Evolutionary conservation across 2,888 invertebrate species (phyloP).

Genomic region (Dicroscelio sp.): DNA sequence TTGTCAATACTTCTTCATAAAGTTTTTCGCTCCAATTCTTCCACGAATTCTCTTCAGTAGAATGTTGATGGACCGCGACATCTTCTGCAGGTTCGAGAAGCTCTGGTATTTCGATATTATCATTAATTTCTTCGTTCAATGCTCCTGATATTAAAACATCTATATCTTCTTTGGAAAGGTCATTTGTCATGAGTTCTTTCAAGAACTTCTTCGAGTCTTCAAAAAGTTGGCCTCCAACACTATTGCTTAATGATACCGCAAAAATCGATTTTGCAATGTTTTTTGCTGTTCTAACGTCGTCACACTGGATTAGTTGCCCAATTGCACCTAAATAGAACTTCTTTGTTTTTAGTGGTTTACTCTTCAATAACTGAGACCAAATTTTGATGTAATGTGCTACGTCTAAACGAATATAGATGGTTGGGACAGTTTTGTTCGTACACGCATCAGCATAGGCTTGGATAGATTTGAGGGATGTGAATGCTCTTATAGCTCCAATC

Average conservation of each 20-base stretch:
- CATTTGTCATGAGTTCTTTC: background rate
- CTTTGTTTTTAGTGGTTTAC: background rate
- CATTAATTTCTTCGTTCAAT: background rate
- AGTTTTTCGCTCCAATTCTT: background rate
- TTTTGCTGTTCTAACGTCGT: background rate
- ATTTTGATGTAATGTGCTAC: conserved; percentile 75
- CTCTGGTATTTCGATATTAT: background rate
- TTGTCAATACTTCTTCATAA: background rate
- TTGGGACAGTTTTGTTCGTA: conserved; percentile 16
- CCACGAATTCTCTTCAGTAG: no score
- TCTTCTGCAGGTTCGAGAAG: background rate
- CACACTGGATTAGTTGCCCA: conserved; percentile 1
- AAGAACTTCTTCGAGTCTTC: background rate
- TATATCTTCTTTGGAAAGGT: background rate
- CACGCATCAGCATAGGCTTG: conserved; percentile 67
- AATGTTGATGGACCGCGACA: background rate
- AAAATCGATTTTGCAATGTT: background rate
- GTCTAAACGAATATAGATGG: conserved; percentile 69
- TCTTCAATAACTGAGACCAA: conserved; percentile 6
- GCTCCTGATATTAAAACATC: background rate
- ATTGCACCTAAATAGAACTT: conserved; percentile 21
- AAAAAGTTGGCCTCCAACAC: background rate
- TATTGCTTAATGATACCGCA: background rate
- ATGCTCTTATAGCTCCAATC: conserved; percentile 22
- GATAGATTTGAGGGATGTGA: conserved; percentile 51